Evolutionary conservation across 37 sponge, comb jelly and placozoan genomes (phyloP), one percentile per base, ranked within the genome.

Genomic region (Eunapius fragilis): DNA sequence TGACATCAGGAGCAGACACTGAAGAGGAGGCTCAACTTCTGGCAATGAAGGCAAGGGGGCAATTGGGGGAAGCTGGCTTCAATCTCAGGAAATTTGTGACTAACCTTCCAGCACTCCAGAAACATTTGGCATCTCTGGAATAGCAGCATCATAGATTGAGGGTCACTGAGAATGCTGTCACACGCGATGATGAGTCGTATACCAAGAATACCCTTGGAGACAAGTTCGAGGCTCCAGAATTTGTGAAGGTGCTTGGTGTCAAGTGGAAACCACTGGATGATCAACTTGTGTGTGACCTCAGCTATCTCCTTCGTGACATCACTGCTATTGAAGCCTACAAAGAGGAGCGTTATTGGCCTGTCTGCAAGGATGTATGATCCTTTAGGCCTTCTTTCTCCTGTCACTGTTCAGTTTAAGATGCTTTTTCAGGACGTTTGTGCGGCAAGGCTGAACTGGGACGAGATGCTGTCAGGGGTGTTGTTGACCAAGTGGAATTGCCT

Each of bases 341-440:
- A 84, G 37, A n/a, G 84, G 12, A 84, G 50, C 26, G 32, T 84
- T 3, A 37, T 84, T 31, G 75, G 84, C 31, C 25, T 84, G 9
- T 71, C 67, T 33, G 85, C 69, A 27, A n/a, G 77, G 25, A 67
- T 84, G 69, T 84, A 76, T 36, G 86, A 85, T 48, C 86, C 86
- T 6, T 72, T 85, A 25, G 78, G 86, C 34, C 78, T 78, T 31
- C 67, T 78, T 30, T 26, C 72, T 13, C 86, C 79, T 9, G 71
- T 85, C 27, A 85, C 79, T 41, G 69, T 85, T 28, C 28, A 37
- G 31, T 85, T 78, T 72, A 85, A 85, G 72, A 32, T 78, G n/a
- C n/a, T n/a, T n/a, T n/a, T n/a, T n/a, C n/a, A n/a, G n/a, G n/a
- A 12, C 49, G 49, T 85, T 5, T 78, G 79, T 70, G 45, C 31